Evolutionary conservation across 1,140 invertebrate species (phyloP).

Genomic region (Nixonia krombeini): DNA sequence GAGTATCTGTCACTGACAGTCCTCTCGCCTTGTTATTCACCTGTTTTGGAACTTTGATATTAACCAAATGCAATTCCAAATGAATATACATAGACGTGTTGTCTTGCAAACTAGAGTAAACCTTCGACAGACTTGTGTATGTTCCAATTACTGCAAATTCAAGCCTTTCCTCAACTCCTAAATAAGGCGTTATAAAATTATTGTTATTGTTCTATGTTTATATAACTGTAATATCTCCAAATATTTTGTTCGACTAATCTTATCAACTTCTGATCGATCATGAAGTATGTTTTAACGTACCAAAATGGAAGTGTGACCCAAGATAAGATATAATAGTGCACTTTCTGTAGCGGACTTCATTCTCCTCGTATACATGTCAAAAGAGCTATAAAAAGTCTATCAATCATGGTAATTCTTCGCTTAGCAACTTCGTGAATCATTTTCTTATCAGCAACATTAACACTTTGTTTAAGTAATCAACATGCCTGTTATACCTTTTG

Average conservation of each 20-base stretch:
- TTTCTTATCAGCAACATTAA: background rate
- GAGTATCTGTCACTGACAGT: constrained; percentile 23
- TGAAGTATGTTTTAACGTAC: background rate
- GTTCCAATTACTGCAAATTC: no score
- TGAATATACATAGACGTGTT: no score
- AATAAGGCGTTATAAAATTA: no score
- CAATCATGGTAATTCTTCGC: background rate
- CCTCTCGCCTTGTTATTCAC: constrained; percentile 23
- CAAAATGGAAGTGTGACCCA: background rate
- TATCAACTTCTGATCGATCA: no score
- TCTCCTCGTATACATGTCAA: background rate
- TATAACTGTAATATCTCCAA: no score
- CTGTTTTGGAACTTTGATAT: background rate
- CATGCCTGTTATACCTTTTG: no score
- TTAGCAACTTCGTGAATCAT: background rate
- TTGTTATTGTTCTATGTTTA: no score
- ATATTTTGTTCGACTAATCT: no score
- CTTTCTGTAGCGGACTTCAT: background rate
- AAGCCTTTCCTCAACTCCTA: no score
- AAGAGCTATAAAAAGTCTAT: background rate
- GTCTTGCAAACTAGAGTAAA: no score
- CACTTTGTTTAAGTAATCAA: background rate
- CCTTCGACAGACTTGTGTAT: no score
- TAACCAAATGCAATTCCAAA: no score
- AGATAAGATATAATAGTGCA: background rate